Evolutionary conservation across 2,113 vertebrate genomes (phyloP).

Genomic region (Synodontis membranacea): DNA sequence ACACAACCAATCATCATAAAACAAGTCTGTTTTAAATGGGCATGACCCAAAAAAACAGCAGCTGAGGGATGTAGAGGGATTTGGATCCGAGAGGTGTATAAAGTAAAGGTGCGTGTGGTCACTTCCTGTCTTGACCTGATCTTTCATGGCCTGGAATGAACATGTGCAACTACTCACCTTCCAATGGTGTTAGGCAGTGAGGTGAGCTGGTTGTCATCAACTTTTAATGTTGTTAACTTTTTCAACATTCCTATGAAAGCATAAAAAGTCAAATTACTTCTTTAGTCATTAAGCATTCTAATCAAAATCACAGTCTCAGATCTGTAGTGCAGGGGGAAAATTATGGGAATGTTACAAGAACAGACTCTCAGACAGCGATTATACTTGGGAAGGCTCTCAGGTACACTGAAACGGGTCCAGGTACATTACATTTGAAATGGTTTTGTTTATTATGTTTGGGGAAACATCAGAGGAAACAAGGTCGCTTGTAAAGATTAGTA

Average conservation of each 20-base stretch:
- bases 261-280: background rate
- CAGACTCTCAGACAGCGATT: background rate
- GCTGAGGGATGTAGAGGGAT: constrained; percentile 42
- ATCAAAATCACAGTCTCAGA: background rate
- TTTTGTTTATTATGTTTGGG: background rate
- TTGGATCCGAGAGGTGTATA: constrained; percentile 24
- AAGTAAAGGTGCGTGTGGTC: background rate
- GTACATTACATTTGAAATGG: background rate
- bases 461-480: background rate
- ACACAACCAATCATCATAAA: constrained; percentile 32
- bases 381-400: background rate
- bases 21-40: background rate
- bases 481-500: no score
- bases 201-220: constrained; percentile 98
- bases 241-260: constrained; percentile 86
- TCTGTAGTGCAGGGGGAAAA: background rate
- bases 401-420: background rate
- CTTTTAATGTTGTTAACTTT: constrained; percentile 95
- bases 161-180: constrained; percentile 80
- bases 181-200: constrained; percentile 93
- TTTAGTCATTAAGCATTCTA: background rate
- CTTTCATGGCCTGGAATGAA: constrained; percentile 18
- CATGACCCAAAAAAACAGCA: constrained; percentile 8
- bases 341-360: background rate
- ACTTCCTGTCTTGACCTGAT: constrained; percentile 34